Base-by-base conservation (phyloP, 2,888 invertebrate species). In the Bedellia somnulentella region DNA sequence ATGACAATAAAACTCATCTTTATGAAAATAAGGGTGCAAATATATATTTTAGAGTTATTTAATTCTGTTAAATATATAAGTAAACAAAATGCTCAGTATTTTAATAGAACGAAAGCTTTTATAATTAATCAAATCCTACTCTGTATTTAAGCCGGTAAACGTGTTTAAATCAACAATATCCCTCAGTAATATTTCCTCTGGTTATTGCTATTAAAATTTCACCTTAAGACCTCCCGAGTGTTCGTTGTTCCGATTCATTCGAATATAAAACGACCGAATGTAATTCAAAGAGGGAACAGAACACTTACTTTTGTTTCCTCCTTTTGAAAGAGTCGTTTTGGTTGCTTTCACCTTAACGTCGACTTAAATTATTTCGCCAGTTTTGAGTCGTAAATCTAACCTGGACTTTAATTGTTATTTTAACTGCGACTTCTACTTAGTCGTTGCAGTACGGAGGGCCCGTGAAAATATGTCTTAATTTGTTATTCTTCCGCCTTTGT, bases 1-100 rank as follows among this genome's bases (percentile, higher is more conserved):
- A 75, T 75, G 73, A 73, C 75, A 75, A 73, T 75, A 75, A 75
- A 75, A 73, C 68, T n/a, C n/a, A n/a, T n/a, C n/a, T n/a, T n/a
- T n/a, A n/a, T n/a, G n/a, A n/a, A n/a, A n/a, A n/a, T n/a, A n/a
- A n/a, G n/a, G n/a, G n/a, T n/a, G n/a, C n/a, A n/a, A n/a, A n/a
- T n/a, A n/a, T n/a, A n/a, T n/a, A n/a, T n/a, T n/a, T n/a, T n/a
- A n/a, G n/a, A n/a, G n/a, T n/a, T n/a, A n/a, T n/a, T n/a, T n/a
- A n/a, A n/a, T n/a, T n/a, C n/a, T n/a, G n/a, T n/a, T n/a, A n/a
- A n/a, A n/a, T n/a, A n/a, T n/a, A n/a, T n/a, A n/a, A n/a, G n/a
- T n/a, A n/a, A n/a, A n/a, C 70, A 64, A 73, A 75, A 75, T 75
- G 76, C 71, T 55, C 61, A 62, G 66, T 73, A 36, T 32, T 37